A percentile compares a stretch with the other conserved stretches of the same genome.
These are phyloP conservation scores for Orientallactaga sibirica DNA, from an alignment of 2,797 vertebrate genomes.

Conservation along the genomic window DNA sequence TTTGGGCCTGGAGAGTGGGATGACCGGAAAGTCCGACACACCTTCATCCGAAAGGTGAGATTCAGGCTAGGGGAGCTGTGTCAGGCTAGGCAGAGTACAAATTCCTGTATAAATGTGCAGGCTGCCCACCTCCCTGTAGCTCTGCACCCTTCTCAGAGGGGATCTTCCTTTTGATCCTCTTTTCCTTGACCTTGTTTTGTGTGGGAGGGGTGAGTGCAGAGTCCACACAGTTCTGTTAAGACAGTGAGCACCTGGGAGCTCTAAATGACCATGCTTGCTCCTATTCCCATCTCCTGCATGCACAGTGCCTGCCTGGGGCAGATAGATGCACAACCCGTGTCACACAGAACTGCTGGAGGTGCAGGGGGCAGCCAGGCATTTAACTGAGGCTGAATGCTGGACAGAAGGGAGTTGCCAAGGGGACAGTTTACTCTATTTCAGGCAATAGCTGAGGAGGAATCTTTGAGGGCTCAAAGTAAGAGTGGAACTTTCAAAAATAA, in stretches of 20 bases:
- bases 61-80: neutral
- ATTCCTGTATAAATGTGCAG: neutral
- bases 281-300: no score
- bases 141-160: neutral
- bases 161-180: neutral
- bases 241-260: neutral
- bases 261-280: neutral
- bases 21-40: conserved; percentile 92
- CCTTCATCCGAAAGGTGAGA: conserved; percentile 94
- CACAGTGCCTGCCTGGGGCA: neutral
- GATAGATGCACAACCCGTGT: neutral
- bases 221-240: neutral
- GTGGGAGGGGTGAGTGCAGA: neutral
- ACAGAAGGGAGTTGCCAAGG: neutral
- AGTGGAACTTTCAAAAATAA: neutral
- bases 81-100: neutral
- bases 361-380: neutral
- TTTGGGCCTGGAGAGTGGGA: conserved; percentile 89
- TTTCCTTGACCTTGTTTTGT: neutral
- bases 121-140: neutral
- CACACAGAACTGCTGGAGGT: neutral
- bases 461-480: neutral
- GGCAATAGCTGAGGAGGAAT: neutral
- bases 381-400: neutral
- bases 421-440: neutral